phyloP scores from a whole-genome alignment of 1,140 invertebrate species.

The Aphaenogaster floridana region DNA sequence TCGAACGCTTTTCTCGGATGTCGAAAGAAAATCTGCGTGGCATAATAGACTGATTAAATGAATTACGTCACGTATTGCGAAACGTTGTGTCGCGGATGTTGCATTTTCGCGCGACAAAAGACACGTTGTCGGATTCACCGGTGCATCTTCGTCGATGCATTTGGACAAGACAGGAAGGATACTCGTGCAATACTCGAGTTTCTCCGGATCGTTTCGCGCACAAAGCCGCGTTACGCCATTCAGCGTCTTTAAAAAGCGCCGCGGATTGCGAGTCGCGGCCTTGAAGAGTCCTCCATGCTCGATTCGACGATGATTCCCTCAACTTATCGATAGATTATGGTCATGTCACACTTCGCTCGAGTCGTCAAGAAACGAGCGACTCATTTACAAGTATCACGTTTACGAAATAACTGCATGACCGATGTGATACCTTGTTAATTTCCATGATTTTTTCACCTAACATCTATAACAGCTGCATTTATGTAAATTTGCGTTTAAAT shows the following conservation, averaged over 20 bases:
- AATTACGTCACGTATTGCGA: background rate
- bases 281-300: background rate
- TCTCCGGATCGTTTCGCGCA: conserved; percentile 31
- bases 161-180: conserved; percentile 38
- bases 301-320: background rate
- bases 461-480: background rate
- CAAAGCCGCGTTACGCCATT: conserved; percentile 43
- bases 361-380: background rate
- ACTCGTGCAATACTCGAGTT: conserved; percentile 41
- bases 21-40: background rate
- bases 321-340: background rate
- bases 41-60: background rate
- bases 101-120: background rate
- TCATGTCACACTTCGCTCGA: background rate
- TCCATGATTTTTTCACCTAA: background rate
- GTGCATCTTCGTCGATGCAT: background rate
- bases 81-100: background rate
- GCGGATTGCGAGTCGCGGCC: conserved; percentile 6
- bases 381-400: background rate
- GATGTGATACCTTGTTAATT: background rate
- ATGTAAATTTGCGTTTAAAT: background rate
- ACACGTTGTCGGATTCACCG: background rate
- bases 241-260: conserved; percentile 20
- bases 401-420: background rate
- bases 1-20: background rate